Conservation (phyloP, 2,888 invertebrate species). For the Sphecodes monilicornis region DNA sequence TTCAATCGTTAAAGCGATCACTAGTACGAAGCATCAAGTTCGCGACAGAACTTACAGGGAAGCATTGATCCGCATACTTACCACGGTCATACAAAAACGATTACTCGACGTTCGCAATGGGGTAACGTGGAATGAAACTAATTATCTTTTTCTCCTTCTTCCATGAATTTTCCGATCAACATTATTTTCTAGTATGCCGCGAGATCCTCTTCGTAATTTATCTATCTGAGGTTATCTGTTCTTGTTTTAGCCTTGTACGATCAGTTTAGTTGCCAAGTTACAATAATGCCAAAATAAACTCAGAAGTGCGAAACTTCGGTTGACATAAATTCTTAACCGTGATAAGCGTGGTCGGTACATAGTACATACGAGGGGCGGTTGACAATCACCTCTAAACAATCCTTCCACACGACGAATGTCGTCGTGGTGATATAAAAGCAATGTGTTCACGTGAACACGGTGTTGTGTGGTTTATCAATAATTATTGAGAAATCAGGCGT, state of each 20-base stretch:
- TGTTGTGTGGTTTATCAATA: not conserved
- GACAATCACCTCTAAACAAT: conserved; percentile 8
- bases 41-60: conserved; percentile 8
- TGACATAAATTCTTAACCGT: conserved; percentile 57
- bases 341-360: conserved; percentile 34
- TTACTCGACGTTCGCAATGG: not conserved
- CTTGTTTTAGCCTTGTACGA: conserved; percentile 54
- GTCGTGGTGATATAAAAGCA: not conserved
- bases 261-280: conserved; percentile 59
- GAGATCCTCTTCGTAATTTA: conserved; percentile 39
- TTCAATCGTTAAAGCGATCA: not conserved
- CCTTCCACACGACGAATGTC: not conserved
- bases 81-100: conserved; percentile 8
- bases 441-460: conserved; percentile 11
- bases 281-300: conserved; percentile 65
- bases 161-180: not conserved
- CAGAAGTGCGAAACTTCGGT: conserved; percentile 60
- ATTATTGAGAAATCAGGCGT: conserved; percentile 4
- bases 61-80: conserved; percentile 29
- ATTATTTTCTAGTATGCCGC: conserved; percentile 18
- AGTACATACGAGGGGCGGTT: conserved; percentile 8
- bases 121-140: not conserved
- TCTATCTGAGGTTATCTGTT: conserved; percentile 48
- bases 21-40: not conserved
- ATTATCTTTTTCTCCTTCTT: not conserved